These are phyloP conservation scores for Rhinogobio ventralis DNA, from an alignment of 2,797 vertebrate species.

Conservation along the genomic window DNA sequence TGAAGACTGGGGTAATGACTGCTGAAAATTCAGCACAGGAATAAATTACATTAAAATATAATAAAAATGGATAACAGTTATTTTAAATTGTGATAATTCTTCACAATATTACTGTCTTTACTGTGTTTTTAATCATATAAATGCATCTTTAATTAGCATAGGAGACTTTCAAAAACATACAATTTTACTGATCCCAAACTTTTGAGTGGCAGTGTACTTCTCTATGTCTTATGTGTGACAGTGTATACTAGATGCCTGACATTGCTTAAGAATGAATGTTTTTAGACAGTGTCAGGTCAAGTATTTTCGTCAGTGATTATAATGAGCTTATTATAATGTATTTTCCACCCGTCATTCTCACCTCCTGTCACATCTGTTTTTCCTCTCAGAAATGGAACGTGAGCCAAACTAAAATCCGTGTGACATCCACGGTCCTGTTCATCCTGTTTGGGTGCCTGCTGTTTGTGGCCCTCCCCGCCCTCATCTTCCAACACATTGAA, in stretches of 20 bases:
- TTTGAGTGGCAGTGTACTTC: not conserved
- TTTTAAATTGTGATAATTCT: not conserved
- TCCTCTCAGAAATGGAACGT: constrained; percentile 89
- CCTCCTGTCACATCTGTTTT: not conserved
- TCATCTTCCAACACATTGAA: constrained; percentile 97
- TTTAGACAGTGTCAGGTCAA: not conserved
- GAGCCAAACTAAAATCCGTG: constrained; percentile 96
- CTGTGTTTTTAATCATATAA: not conserved
- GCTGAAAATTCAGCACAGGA: too few species aligned
- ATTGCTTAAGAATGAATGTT: not conserved
- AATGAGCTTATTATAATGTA: not conserved
- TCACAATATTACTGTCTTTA: not conserved
- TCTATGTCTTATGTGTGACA: not conserved
- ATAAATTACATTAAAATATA: not conserved
- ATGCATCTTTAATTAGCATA: not conserved
- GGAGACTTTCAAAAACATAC: not conserved
- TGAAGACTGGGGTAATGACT: not conserved
- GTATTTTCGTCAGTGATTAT: not conserved
- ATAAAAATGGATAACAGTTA: too few species aligned
- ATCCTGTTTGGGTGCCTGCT: constrained; percentile 94
- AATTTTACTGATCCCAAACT: not conserved
- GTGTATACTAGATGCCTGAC: not conserved
- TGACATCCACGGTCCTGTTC: constrained; percentile 95
- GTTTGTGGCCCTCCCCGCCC: constrained; percentile 91
- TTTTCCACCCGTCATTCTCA: constrained; percentile 11